Base-by-base conservation (phyloP, 2,888 invertebrate genomes). In the Uloborus plumipes region DNA sequence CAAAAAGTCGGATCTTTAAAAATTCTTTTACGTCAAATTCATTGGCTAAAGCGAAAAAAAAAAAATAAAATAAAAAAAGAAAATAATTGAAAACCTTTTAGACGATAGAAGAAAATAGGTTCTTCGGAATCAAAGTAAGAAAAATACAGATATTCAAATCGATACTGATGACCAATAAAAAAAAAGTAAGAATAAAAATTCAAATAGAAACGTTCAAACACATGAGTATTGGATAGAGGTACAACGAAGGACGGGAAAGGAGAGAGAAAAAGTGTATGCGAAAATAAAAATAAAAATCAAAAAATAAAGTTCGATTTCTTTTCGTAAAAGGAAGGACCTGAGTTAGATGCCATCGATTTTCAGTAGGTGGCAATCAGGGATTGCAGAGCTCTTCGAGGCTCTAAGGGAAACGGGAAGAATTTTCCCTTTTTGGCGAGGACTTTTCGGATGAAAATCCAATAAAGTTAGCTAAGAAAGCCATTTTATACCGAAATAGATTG, bases 101-200 rank as follows among this genome's bases (percentile, higher is more conserved):
- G 70, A 47, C 39, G 70, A 70, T 39, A 58, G 55, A 47, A 58
- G 26, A 53, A 58, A 58, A 70, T 58, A 26, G 22, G 14, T 20
- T 18, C 14, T 18, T 49, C 39, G 50, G 50, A 61, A 61, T 14
- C 26, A n/a, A n/a, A 20, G 51, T 51, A 18, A 47, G 20, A 61
- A 15, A 73, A 72, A 72, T 59, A 70, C 47, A 53, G 20, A 16
- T 51, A 71, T 78, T 78, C 71, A 78, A 78, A 78, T 78, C 77
- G 77, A 78, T 78, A 70, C 70, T 78, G 77, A 78, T 78, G 71
- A 78, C 70, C 70, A 78, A 78, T 78, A 78, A 78, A 78, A 76
- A 39, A 71, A 77, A 71, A 26, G 2, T 4, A 58, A 47, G 39
- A 16, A n/a, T 22, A 58, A 67, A 75, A 55, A 65, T 39, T 70